Percentiles rank a stretch among this genome's conserved stretches.
Conservation (phyloP, 2,797 vertebrate genomes). For the Phylloscopus collybita region DNA sequence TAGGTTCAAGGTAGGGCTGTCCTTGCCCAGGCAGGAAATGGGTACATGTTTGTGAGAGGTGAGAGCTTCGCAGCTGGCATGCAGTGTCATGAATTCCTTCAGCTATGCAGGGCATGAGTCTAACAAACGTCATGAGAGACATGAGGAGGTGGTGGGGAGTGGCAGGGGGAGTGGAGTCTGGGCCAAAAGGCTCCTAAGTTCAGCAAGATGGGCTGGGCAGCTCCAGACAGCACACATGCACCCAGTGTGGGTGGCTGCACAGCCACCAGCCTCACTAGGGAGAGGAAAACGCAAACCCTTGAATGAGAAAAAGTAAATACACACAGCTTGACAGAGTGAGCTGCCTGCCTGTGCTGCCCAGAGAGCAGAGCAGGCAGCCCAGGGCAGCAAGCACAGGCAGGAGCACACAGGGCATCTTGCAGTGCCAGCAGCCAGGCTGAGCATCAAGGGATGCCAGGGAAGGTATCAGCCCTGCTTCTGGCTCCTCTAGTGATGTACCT, state of each 20-base stretch:
- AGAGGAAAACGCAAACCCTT: not conserved
- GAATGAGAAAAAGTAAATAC: not conserved
- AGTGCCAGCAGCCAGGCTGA: not conserved
- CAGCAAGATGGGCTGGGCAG: not conserved
- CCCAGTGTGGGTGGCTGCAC: not conserved
- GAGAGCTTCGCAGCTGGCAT: conserved; percentile 35
- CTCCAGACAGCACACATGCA: rapidly evolving
- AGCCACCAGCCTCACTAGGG: not conserved
- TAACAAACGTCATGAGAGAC: not conserved
- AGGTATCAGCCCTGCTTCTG: not conserved
- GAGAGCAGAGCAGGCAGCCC: not conserved
- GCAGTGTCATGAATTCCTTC: conserved; percentile 17
- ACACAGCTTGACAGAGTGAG: not conserved
- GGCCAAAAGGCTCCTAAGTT: not conserved
- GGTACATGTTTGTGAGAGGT: conserved; percentile 1
- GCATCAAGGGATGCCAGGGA: not conserved
- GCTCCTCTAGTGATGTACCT: not conserved
- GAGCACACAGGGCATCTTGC: not conserved
- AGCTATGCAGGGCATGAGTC: conserved; percentile 6
- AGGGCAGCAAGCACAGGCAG: not conserved
- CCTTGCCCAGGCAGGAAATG: conserved; percentile 56
- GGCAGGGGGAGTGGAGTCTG: not conserved
- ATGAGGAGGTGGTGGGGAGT: not conserved
- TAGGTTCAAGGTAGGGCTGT: conserved; percentile 3
- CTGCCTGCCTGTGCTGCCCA: not conserved